A percentile compares a stretch with the other conserved stretches of the same genome.
phyloP scores from a whole-genome alignment of 2,113 vertebrate genomes.

The Ceyx melanurus region DNA sequence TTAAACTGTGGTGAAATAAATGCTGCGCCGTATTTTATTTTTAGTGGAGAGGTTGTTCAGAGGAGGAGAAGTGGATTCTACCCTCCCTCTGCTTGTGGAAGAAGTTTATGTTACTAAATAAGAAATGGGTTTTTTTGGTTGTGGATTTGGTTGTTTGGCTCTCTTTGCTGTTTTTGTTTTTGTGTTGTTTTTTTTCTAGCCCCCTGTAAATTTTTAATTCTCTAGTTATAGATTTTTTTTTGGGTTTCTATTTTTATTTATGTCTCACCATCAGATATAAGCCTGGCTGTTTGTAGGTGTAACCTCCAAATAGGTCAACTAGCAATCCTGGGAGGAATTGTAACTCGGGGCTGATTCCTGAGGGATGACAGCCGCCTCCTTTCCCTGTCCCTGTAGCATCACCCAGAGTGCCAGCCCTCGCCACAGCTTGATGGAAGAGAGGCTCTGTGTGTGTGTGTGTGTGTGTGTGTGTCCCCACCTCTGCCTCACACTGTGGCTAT shows the following conservation, averaged over 20 bases:
- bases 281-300: not conserved
- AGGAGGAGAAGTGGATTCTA: conserved; percentile 19
- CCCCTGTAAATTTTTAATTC: not conserved
- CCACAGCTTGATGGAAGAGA: accelerated
- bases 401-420: accelerated
- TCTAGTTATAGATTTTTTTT: not conserved
- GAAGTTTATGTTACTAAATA: conserved; percentile 19
- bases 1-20: conserved; percentile 73
- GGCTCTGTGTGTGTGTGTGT: not conserved
- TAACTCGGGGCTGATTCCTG: not conserved
- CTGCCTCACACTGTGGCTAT: not conserved
- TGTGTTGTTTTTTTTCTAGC: not conserved
- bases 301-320: not conserved
- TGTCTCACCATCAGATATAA: not conserved
- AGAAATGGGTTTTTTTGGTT: not conserved
- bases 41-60: conserved; percentile 53
- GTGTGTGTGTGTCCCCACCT: not conserved
- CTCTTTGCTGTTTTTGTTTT: not conserved
- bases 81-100: not conserved
- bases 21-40: conserved; percentile 62
- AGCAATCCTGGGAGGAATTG: not conserved
- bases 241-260: not conserved
- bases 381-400: not conserved
- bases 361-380: not conserved
- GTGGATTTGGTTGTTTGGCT: not conserved